Conservation (phyloP, 2,113 vertebrate genomes). For the Cochlearius cochlearius region DNA sequence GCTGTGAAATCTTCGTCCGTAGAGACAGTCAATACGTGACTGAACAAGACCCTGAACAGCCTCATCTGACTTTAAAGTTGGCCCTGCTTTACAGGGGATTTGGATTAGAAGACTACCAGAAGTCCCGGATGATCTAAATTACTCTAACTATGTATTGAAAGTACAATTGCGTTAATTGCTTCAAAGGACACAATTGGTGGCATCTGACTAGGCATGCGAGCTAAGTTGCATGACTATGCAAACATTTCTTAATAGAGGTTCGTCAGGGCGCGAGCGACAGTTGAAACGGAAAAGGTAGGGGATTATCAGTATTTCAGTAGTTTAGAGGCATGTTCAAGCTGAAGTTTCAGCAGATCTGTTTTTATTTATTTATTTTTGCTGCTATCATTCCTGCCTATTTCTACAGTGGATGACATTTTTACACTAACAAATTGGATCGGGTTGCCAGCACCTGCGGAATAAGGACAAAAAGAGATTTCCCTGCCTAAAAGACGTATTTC, state of each 20-base stretch:
- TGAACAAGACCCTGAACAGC: not conserved
- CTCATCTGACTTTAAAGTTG: not conserved
- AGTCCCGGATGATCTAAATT: not conserved
- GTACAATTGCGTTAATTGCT: not conserved
- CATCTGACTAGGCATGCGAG: not conserved
- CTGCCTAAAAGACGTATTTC: constrained; percentile 12
- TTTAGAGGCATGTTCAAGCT: not conserved
- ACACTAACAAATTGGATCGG: constrained; percentile 28
- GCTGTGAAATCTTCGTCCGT: not conserved
- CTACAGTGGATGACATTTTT: constrained; percentile 43
- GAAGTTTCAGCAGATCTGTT: constrained; percentile 15
- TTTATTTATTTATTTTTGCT: constrained; percentile 41
- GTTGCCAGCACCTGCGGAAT: constrained; percentile 59
- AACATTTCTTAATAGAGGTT: not conserved
- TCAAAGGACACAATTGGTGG: not conserved
- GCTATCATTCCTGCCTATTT: constrained; percentile 37
- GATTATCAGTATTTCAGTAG: constrained; percentile 2
- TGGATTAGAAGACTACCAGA: not conserved
- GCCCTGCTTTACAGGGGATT: not conserved
- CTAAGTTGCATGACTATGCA: not conserved
- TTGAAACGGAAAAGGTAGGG: not conserved
- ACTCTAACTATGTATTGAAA: not conserved
- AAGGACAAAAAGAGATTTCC: not conserved
- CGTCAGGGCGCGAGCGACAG: not conserved
- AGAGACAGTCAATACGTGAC: fast-evolving